These are phyloP conservation scores for Pherbina coryleti DNA, from an alignment of 2,888 invertebrate genomes.

Conservation along the genomic window DNA sequence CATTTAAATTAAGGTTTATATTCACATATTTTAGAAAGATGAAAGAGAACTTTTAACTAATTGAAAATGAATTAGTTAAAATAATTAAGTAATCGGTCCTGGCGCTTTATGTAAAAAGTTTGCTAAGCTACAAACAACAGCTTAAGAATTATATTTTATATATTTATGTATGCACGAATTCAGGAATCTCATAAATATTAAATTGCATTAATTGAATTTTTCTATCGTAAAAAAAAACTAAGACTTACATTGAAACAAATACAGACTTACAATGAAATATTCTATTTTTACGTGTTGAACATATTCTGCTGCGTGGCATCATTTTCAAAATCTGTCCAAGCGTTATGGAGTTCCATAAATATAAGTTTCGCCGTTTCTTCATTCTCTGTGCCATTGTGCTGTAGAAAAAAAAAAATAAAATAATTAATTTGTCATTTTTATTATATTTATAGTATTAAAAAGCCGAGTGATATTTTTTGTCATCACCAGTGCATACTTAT, in stretches of 20 bases:
- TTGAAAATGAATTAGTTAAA: not conserved
- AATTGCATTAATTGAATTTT: slow-evolving; percentile 1
- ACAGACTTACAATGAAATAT: not conserved
- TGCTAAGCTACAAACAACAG: not conserved
- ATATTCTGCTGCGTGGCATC: slow-evolving; percentile 85
- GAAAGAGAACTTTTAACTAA: not conserved
- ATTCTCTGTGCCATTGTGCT: slow-evolving; percentile 94
- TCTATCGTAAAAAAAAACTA: slow-evolving; percentile 19
- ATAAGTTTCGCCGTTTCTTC: slow-evolving; percentile 95
- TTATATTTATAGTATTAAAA: too few relatives aligned
- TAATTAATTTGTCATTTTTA: not conserved
- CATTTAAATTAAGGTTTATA: not conserved
- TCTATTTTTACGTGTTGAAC: slow-evolving; percentile 70
- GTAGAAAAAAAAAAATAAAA: slow-evolving; percentile 67
- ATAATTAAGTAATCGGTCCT: slow-evolving; percentile 65
- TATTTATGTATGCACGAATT: not conserved
- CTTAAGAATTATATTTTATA: not conserved
- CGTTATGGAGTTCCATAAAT: slow-evolving; percentile 99
- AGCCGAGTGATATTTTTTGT: too few relatives aligned
- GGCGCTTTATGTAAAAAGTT: slow-evolving; percentile 39
- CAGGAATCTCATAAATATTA: slow-evolving; percentile 4
- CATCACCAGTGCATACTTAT: too few relatives aligned
- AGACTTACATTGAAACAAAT: slow-evolving; percentile 23
- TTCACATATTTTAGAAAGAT: not conserved
- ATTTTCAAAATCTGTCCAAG: slow-evolving; percentile 94